Percentiles rank a stretch among this genome's conserved stretches.
phyloP scores from a whole-genome alignment of 2,888 invertebrate genomes.

The Agelastica alni region DNA sequence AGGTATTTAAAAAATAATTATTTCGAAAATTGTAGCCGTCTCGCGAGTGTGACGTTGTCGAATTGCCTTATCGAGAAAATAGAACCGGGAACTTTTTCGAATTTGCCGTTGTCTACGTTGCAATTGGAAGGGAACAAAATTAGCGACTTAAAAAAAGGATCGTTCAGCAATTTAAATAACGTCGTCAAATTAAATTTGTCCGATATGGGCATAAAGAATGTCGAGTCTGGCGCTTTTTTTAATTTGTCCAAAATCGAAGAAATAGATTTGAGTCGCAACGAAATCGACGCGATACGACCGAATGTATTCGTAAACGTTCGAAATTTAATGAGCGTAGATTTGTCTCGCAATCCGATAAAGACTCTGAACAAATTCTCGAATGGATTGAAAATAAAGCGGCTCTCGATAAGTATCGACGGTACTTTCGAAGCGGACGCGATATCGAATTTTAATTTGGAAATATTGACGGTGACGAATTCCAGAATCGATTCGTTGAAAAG shows the following conservation, averaged over 20 bases:
- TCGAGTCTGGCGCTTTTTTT: slow-evolving; percentile 3
- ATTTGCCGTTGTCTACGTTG: background rate
- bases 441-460: slow-evolving; percentile 10
- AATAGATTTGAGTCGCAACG: slow-evolving; percentile 10
- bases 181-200: slow-evolving; percentile 11
- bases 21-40: background rate
- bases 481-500: background rate
- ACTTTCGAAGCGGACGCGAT: background rate
- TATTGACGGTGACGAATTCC: slow-evolving; percentile 10
- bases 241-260: background rate
- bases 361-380: slow-evolving; percentile 5
- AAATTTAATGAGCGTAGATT: slow-evolving; percentile 1
- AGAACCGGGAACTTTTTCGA: slow-evolving; percentile 2
- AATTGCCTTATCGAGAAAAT: slow-evolving; percentile 16
- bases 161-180: slow-evolving; percentile 4
- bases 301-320: slow-evolving; percentile 4
- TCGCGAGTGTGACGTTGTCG: slow-evolving; percentile 6
- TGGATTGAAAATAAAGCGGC: slow-evolving; percentile 2
- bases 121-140: slow-evolving; percentile 7
- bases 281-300: background rate
- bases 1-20: background rate
- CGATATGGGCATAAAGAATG: background rate
- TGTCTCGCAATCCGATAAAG: slow-evolving; percentile 9
- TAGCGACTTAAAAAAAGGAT: background rate
- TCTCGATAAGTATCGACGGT: slow-evolving; percentile 2